Conservation (phyloP, 2,797 vertebrate genomes). For the Melanotaenia maccullochi region DNA sequence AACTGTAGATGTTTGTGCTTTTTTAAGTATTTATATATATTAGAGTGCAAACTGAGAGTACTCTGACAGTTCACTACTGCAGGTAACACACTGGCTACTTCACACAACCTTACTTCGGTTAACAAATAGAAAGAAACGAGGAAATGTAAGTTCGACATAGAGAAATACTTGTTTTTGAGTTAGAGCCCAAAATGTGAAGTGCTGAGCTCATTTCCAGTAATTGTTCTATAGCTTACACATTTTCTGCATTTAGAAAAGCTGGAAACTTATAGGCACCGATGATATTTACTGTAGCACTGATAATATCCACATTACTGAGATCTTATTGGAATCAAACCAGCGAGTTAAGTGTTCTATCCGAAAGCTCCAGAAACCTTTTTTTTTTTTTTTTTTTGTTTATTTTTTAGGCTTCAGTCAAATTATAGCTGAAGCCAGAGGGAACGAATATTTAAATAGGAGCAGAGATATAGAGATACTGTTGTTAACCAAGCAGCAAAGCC, state of each 20-base stretch:
- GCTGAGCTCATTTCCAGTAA: not conserved
- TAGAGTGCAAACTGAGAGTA: no score
- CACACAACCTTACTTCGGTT: no score
- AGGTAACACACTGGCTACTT: no score
- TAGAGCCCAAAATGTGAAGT: no score
- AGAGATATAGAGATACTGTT: constrained; percentile 24
- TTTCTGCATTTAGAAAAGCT: not conserved
- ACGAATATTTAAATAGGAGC: constrained; percentile 14
- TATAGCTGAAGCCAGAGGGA: constrained; percentile 14
- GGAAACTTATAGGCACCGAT: not conserved
- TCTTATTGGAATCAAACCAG: not conserved
- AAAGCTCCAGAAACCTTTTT: constrained; percentile 13
- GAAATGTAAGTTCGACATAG: no score
- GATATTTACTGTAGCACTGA: constrained; percentile 2
- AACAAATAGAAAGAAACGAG: no score
- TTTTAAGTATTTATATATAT: no score
- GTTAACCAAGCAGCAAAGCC: constrained; percentile 41
- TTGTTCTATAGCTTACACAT: not conserved
- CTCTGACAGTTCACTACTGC: no score
- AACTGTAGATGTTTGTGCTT: no score
- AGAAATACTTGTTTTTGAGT: no score
- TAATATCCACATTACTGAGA: not conserved
- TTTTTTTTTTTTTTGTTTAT: constrained; percentile 6
- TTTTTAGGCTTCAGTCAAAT: constrained; percentile 13
- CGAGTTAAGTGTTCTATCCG: not conserved